Evolutionary conservation across 2,888 invertebrate genomes (phyloP).

Genomic region (Asteroscopus sphinx): DNA sequence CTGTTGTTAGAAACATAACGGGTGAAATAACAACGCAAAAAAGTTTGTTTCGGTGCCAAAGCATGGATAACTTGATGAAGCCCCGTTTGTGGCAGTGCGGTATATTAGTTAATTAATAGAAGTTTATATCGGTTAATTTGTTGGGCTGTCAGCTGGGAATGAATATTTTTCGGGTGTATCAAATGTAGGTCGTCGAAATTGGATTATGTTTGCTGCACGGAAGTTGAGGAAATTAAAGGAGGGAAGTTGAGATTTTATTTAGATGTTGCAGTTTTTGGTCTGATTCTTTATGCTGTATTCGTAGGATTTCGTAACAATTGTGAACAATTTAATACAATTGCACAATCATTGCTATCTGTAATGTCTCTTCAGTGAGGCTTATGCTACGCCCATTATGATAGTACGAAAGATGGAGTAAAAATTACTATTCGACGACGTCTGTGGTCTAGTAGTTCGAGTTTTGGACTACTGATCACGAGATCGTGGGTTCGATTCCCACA

Average conservation of each 20-base stretch:
- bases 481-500: no score
- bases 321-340: no score
- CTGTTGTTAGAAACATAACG: conserved; percentile 53
- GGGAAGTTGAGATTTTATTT: conserved; percentile 2
- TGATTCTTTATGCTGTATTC: not conserved
- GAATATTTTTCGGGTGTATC: conserved; percentile 24
- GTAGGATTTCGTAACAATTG: no score
- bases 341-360: no score
- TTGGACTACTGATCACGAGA: no score
- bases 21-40: conserved; percentile 50
- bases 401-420: no score
- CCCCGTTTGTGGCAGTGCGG: conserved; percentile 44
- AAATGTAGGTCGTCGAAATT: conserved; percentile 36
- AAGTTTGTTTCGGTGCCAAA: conserved; percentile 51
- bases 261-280: conserved; percentile 9
- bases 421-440: no score
- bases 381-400: no score
- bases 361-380: no score
- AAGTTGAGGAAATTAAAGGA: conserved; percentile 36
- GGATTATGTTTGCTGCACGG: conserved; percentile 30
- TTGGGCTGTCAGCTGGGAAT: conserved; percentile 13
- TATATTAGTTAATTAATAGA: conserved; percentile 55
- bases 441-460: no score
- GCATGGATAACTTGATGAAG: conserved; percentile 58
- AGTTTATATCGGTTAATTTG: conserved; percentile 54